These are phyloP conservation scores for Eurosta solidaginis DNA, from an alignment of 1,140 invertebrate genomes.

Conservation along the genomic window DNA sequence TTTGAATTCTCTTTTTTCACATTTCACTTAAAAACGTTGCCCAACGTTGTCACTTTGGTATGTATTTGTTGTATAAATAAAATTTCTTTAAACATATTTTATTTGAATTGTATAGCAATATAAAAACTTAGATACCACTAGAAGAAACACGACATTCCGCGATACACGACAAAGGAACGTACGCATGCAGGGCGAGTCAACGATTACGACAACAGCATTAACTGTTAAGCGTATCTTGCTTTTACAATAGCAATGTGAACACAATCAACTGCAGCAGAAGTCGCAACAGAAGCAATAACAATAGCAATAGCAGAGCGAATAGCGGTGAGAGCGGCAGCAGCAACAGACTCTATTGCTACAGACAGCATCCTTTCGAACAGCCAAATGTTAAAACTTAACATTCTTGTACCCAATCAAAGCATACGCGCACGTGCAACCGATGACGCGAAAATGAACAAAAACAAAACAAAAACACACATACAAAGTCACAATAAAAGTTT, in stretches of 20 bases:
- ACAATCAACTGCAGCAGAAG: not conserved
- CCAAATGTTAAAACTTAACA: not conserved
- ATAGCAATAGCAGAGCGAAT: not conserved
- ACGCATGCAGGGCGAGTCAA: conserved; percentile 9
- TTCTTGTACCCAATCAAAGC: not conserved
- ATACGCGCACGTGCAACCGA: not conserved
- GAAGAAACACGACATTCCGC: not conserved
- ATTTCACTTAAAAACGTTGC: too few species aligned
- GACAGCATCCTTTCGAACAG: too few species aligned
- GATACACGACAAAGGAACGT: not conserved
- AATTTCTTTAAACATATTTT: not conserved
- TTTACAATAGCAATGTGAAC: not conserved
- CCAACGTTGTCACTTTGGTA: too few species aligned
- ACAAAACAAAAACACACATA: not conserved
- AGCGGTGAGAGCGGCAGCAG: too few species aligned
- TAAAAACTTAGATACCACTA: not conserved
- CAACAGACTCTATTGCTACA: too few species aligned
- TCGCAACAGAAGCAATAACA: not conserved
- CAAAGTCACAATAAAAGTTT: conserved; percentile 8
- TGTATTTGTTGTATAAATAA: too few species aligned
- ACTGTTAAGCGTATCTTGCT: not conserved
- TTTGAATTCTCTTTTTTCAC: too few species aligned
- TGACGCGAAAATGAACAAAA: not conserved
- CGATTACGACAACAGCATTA: conserved; percentile 4
- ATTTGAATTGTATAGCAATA: not conserved